Evolutionary conservation across 2,888 invertebrate species (phyloP).

Genomic region (Ceramica pisi): DNA sequence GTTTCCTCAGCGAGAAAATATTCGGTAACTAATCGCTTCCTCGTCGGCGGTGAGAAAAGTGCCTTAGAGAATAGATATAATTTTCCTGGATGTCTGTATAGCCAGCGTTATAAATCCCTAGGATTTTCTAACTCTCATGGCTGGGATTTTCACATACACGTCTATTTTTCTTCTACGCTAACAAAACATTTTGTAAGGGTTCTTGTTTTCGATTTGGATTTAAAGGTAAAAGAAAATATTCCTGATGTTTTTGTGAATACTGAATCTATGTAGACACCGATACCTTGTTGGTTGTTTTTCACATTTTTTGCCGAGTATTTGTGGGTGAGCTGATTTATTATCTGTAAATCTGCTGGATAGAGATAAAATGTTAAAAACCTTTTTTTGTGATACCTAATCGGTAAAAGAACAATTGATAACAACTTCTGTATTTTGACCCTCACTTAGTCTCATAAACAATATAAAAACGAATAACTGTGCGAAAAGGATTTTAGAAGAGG

Average conservation of each 20-base stretch:
- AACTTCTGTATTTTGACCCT: too few relatives aligned
- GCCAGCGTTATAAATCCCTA: conserved; percentile 44
- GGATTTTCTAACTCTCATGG: conserved; percentile 47
- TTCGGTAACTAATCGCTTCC: too few relatives aligned
- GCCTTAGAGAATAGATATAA: background rate
- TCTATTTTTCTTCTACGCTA: conserved; percentile 12
- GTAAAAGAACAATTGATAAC: too few relatives aligned
- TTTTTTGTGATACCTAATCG: background rate
- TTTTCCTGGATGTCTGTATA: background rate
- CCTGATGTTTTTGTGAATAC: background rate
- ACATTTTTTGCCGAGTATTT: background rate
- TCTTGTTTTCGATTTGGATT: conserved; percentile 14
- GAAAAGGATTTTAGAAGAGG: too few relatives aligned
- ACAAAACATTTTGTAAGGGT: conserved; percentile 2
- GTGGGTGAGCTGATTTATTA: background rate
- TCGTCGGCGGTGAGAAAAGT: too few relatives aligned
- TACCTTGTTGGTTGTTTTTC: background rate
- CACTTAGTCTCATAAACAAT: too few relatives aligned
- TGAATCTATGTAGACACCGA: background rate
- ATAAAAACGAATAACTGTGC: too few relatives aligned
- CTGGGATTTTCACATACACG: conserved; percentile 43
- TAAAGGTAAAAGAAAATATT: background rate
- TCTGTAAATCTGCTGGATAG: background rate
- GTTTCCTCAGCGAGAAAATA: too few relatives aligned
- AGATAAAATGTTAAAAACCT: background rate